Percentiles rank a stretch among this genome's conserved stretches.
Evolutionary conservation across 2,113 vertebrate species (phyloP).

Genomic region (Psittacara wagleri): DNA sequence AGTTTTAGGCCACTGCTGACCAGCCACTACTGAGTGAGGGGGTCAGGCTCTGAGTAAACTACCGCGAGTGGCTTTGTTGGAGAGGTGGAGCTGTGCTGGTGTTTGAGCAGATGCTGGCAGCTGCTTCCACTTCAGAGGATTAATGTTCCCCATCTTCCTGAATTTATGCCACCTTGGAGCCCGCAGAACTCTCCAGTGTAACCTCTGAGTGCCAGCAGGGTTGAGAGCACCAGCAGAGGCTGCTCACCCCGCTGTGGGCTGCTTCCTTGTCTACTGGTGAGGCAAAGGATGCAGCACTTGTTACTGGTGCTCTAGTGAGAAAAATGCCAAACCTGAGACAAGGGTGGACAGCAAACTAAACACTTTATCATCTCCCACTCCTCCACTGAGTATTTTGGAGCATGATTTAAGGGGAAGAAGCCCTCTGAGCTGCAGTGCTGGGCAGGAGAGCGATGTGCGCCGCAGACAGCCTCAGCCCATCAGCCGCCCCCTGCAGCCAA

Average conservation of each 20-base stretch:
- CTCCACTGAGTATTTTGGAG: not conserved
- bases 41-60: not conserved
- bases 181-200: not conserved
- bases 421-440: not conserved
- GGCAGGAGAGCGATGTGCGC: rapidly evolving
- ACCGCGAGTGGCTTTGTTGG: not conserved
- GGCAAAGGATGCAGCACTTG: not conserved
- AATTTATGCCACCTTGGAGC: not conserved
- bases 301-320: slow-evolving; percentile 14
- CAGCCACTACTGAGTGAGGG: not conserved
- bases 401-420: not conserved
- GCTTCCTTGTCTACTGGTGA: not conserved
- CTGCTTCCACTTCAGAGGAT: slow-evolving; percentile 9
- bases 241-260: rapidly evolving
- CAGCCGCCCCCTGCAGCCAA: rapidly evolving
- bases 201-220: not conserved
- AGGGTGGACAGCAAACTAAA: not conserved
- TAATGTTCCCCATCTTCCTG: not conserved
- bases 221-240: not conserved
- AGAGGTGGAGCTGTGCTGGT: not conserved
- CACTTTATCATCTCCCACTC: not conserved
- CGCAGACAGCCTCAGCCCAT: rapidly evolving
- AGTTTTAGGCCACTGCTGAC: not conserved
- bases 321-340: slow-evolving; percentile 7
- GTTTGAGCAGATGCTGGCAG: slow-evolving; percentile 35